These are phyloP conservation scores for Mesorhabditis sp. DNA, from an alignment of 2,888 invertebrate species.

Conservation along the genomic window DNA sequence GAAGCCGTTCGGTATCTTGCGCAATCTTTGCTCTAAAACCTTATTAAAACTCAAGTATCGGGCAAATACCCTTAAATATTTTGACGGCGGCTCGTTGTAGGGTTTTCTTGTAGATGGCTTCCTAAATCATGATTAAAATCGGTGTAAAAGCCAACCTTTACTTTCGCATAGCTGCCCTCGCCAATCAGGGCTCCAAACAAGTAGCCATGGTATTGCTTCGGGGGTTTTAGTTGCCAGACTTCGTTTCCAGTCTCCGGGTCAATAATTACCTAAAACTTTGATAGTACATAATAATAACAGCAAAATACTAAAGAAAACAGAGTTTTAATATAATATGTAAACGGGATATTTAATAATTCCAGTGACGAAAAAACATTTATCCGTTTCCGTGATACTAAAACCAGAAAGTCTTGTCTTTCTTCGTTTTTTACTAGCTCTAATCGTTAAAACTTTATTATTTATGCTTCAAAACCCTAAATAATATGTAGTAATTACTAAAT, in stretches of 20 bases:
- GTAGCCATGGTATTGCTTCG: constrained; percentile 84
- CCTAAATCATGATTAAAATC: constrained; percentile 16
- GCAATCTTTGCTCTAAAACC: constrained; percentile 65
- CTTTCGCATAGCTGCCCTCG: constrained; percentile 97
- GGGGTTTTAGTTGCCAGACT: constrained; percentile 45
- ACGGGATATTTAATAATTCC: too few relatives aligned
- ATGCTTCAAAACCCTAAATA: too few relatives aligned
- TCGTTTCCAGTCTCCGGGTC: constrained; percentile 35
- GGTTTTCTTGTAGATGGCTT: constrained; percentile 41
- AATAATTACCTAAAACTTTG: too few relatives aligned
- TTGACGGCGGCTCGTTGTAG: constrained; percentile 80
- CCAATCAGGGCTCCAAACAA: constrained; percentile 95
- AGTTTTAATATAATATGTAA: too few relatives aligned
- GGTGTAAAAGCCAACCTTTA: constrained; percentile 71
- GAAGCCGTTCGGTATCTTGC: constrained; percentile 46
- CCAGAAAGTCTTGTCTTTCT: too few relatives aligned
- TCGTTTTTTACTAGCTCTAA: too few relatives aligned
- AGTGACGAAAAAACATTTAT: too few relatives aligned
- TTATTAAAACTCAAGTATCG: constrained; percentile 78
- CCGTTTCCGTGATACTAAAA: too few relatives aligned
- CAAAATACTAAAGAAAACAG: too few relatives aligned
- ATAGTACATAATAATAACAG: too few relatives aligned
- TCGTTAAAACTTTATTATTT: too few relatives aligned
- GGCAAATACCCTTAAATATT: constrained; percentile 78
- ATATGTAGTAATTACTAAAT: too few relatives aligned